phyloP scores from a whole-genome alignment of 2,888 invertebrate species.

The Cerastoderma edule region DNA sequence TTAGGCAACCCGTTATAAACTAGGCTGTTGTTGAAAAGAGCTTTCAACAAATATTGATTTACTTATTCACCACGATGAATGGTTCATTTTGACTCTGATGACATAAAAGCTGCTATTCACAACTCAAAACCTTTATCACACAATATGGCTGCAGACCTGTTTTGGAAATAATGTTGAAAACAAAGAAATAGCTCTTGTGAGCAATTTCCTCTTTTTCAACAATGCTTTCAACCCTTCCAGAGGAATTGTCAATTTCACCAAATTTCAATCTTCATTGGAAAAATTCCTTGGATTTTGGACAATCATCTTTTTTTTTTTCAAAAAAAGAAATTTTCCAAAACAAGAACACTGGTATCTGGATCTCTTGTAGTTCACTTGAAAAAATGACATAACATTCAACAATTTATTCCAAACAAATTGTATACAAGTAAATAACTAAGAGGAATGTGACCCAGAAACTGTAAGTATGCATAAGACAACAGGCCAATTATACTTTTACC shows the following conservation, averaged over 20 bases:
- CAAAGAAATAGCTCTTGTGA: background rate
- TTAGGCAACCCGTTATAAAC: background rate
- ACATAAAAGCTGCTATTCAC: background rate
- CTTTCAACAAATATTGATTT: background rate
- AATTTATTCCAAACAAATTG: background rate
- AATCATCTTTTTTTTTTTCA: no score
- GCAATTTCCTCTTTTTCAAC: conserved; percentile 6
- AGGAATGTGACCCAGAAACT: background rate
- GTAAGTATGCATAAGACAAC: background rate
- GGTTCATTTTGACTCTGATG: background rate
- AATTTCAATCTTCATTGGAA: no score
- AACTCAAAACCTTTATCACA: background rate
- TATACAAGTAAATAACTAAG: background rate
- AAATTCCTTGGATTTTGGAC: no score
- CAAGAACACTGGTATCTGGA: no score
- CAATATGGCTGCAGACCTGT: background rate
- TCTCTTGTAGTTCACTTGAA: background rate
- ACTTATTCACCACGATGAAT: background rate
- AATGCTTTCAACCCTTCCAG: background rate
- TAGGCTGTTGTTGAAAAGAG: background rate
- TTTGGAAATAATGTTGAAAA: background rate
- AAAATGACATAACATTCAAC: background rate
- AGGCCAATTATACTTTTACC: conserved; percentile 1
- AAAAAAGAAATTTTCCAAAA: background rate
- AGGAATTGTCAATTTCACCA: background rate